Evolutionary conservation across 2,797 vertebrate species (phyloP), one percentile per base, ranked within the genome.

Genomic region (Pteropus rufus): DNA sequence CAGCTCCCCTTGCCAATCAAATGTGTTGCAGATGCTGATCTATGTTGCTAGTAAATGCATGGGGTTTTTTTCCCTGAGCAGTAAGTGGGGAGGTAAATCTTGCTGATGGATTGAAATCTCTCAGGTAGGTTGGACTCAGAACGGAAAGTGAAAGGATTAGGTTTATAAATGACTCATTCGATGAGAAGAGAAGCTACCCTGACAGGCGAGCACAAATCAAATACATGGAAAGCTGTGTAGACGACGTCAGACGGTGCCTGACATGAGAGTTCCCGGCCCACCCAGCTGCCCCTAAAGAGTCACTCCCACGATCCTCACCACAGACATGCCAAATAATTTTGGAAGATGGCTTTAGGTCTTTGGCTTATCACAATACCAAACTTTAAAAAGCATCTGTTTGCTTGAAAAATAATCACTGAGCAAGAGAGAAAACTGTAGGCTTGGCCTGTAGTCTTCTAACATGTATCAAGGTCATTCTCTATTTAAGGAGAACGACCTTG

Each of bases 31-130:
- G 54, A 76, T 31, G 11, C 41, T 39, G 52, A 23, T 65, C 14
- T 58, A 24, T 44, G 11, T 31, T 41, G 39, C 60, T 64, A n/a
- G 73, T 34, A n/a, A 49, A 91, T 46, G 73, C 54, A 24, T 64
- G 18, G 2, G n/a, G 11, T 64, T 36, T 12, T 31, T 46, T 73
- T 75, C 21, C 39, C 64, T 62, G 24, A 91, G 72, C 79, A 49
- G 41, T 79, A 79, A 82, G 46, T 34, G 3, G 84, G 41, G 36
- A 46, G 60, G 15, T 79, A 81, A 73, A 60, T 91, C 85, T 77
- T 89, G 26, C 83, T 85, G 80, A 58, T 54, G 39, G 65, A 73
- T 85, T 87, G 85, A 58, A 92, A 29, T 92, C 79, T 96, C 89
- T 84, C 14, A 2, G 73, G 44, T 67, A 14, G 39, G 62, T 82